Conservation (phyloP, 2,113 vertebrate species). For the Oxyura jamaicensis region DNA sequence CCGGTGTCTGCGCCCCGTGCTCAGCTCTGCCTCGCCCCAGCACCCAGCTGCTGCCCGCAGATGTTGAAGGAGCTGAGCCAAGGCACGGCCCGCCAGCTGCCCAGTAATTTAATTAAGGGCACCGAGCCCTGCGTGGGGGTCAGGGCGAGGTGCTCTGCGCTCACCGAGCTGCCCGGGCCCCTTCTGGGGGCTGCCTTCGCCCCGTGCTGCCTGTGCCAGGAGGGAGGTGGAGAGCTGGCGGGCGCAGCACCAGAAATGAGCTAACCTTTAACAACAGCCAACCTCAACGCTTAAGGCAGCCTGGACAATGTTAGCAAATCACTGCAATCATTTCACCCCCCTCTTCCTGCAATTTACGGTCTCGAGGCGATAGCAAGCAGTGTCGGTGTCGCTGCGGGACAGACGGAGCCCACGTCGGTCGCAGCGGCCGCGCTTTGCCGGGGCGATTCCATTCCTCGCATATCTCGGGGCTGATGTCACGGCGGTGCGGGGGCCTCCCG, state of each 20-base stretch:
- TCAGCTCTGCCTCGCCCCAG: background rate
- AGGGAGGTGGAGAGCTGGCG: background rate
- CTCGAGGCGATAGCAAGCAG: background rate
- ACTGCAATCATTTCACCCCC: background rate
- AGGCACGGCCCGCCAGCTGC: background rate
- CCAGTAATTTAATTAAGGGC: fast-evolving
- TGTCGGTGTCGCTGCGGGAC: background rate
- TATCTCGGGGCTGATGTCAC: conserved; percentile 24
- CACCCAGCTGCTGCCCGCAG: background rate
- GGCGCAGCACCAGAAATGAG: background rate
- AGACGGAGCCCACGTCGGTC: background rate
- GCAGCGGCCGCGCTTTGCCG: background rate
- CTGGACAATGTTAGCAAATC: background rate
- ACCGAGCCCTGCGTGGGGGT: background rate
- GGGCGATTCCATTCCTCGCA: background rate
- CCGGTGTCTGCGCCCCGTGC: background rate
- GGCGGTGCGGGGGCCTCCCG: background rate
- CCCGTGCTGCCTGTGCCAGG: background rate
- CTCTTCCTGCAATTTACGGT: fast-evolving
- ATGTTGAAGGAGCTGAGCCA: background rate
- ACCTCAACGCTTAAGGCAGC: background rate
- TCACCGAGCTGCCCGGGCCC: fast-evolving
- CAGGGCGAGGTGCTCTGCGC: fast-evolving
- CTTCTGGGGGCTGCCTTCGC: fast-evolving
- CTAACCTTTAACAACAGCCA: background rate